Conservation (phyloP, 2,797 vertebrate genomes). For the Cichlasoma orientale region DNA sequence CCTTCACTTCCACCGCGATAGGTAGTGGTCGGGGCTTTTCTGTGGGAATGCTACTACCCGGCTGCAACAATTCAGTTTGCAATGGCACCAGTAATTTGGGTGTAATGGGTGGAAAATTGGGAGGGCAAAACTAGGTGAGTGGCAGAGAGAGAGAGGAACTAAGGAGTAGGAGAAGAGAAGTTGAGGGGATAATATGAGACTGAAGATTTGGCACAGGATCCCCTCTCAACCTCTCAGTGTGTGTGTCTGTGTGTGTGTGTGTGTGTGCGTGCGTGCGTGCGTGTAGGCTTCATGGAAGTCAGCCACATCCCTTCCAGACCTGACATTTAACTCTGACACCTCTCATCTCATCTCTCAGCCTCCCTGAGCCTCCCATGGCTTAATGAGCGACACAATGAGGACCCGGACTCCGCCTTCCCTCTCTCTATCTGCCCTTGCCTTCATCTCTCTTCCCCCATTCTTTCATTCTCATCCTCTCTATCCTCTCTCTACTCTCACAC, state of each 20-base stretch:
- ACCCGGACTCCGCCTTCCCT: slow-evolving; percentile 53
- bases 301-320: slow-evolving; percentile 67
- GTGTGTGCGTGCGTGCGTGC: slow-evolving; percentile 9
- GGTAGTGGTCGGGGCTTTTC: slow-evolving; percentile 44
- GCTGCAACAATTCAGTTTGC: slow-evolving; percentile 65
- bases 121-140: slow-evolving; percentile 52
- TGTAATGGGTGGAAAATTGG: slow-evolving; percentile 65
- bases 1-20: slow-evolving; percentile 55
- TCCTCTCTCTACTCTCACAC: slow-evolving; percentile 58
- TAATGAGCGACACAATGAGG: slow-evolving; percentile 79
- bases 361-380: slow-evolving; percentile 69
- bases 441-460: slow-evolving; percentile 60
- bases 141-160: slow-evolving; percentile 37
- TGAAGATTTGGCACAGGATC: slow-evolving; percentile 37
- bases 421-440: slow-evolving; percentile 66
- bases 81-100: slow-evolving; percentile 68
- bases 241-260: slow-evolving; percentile 13
- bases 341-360: slow-evolving; percentile 72
- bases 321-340: slow-evolving; percentile 81
- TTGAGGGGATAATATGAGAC: slow-evolving; percentile 59
- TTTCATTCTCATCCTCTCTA: slow-evolving; percentile 65
- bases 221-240: slow-evolving; percentile 27
- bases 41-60: slow-evolving; percentile 51
- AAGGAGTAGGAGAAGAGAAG: slow-evolving; percentile 36
- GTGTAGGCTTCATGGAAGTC: slow-evolving; percentile 60